phyloP scores from a whole-genome alignment of 2,888 invertebrate species.

The Drosophila affinis region DNA sequence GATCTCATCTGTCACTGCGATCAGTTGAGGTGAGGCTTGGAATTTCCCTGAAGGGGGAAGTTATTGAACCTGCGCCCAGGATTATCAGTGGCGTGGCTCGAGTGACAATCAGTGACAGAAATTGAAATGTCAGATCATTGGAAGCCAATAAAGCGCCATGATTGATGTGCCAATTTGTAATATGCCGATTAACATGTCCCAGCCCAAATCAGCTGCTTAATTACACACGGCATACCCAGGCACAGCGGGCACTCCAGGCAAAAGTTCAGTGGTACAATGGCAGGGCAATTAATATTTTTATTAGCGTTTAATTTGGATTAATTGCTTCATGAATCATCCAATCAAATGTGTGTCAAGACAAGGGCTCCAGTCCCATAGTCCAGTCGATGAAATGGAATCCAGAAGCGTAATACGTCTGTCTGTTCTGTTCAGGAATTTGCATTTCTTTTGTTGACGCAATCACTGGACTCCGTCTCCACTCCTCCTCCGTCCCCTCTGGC shows the following conservation, averaged over 20 bases:
- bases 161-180: constrained; percentile 64
- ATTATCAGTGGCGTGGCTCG: constrained; percentile 32
- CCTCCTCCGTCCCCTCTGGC: constrained; percentile 45
- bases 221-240: constrained; percentile 15
- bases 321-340: constrained; percentile 59
- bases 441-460: constrained; percentile 49
- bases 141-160: constrained; percentile 48
- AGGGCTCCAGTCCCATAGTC: constrained; percentile 53
- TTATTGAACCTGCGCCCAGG: constrained; percentile 50
- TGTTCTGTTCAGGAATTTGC: constrained; percentile 40
- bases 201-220: constrained; percentile 27
- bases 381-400: constrained; percentile 8
- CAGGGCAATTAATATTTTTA: constrained; percentile 66
- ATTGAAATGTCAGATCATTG: constrained; percentile 57
- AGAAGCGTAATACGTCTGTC: constrained; percentile 2
- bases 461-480: constrained; percentile 43
- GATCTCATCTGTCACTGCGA: constrained; percentile 8
- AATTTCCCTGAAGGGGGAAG: constrained; percentile 32
- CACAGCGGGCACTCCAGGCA: background rate
- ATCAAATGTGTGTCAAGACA: constrained; percentile 57
- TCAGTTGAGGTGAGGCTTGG: constrained; percentile 15
- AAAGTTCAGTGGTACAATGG: constrained; percentile 74
- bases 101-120: constrained; percentile 29
- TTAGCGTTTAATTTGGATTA: constrained; percentile 56
- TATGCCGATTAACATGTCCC: constrained; percentile 36